Conservation (phyloP, 2,888 invertebrate genomes). For the Agrotis clavis region DNA sequence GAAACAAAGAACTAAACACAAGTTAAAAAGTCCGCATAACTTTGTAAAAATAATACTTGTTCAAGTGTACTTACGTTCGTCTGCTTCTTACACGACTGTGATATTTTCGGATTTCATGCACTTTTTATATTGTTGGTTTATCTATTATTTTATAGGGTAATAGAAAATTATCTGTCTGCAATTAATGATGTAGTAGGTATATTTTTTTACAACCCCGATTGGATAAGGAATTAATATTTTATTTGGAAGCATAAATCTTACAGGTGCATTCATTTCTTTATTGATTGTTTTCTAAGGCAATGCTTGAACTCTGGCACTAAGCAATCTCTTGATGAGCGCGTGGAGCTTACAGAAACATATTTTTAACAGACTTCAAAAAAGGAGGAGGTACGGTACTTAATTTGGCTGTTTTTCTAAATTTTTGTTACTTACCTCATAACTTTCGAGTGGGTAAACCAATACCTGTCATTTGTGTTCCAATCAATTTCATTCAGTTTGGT, state of each 20-base stretch:
- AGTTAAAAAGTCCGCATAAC: not conserved
- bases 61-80: conserved; percentile 11
- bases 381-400: too few relatives aligned
- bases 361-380: too few relatives aligned
- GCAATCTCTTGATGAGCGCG: too few relatives aligned
- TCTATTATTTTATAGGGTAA: conserved; percentile 15
- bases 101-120: conserved; percentile 3
- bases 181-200: not conserved
- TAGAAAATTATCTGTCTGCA: conserved; percentile 14
- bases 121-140: conserved; percentile 26
- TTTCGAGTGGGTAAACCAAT: too few relatives aligned
- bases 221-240: conserved; percentile 14
- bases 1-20: too few relatives aligned
- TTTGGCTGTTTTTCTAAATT: too few relatives aligned
- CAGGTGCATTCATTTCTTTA: not conserved
- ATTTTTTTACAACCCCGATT: conserved; percentile 18
- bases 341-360: too few relatives aligned
- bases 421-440: too few relatives aligned
- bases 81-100: conserved; percentile 1
- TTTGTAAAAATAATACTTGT: not conserved
- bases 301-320: not conserved
- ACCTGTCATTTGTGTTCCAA: too few relatives aligned
- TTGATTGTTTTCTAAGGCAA: not conserved
- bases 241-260: conserved; percentile 18
- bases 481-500: too few relatives aligned